Percentiles rank a stretch among this genome's conserved stretches.
phyloP scores from a whole-genome alignment of 2,113 vertebrate species.

The Mesitornis unicolor region DNA sequence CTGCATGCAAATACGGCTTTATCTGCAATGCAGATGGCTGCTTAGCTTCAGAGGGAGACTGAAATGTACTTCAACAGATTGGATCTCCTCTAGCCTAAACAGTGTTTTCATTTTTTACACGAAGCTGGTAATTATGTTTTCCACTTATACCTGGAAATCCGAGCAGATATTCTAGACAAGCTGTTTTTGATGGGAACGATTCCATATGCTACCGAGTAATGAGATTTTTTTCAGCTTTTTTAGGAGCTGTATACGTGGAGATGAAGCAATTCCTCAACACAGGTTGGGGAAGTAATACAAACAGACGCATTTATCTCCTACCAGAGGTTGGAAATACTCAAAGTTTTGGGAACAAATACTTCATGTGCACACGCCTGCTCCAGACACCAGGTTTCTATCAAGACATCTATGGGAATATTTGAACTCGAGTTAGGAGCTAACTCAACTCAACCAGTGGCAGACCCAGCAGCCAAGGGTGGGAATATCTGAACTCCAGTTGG shows the following conservation, averaged over 20 bases:
- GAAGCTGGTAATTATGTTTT: neutral
- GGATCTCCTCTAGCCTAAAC: neutral
- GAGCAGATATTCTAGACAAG: neutral
- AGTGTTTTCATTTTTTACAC: neutral
- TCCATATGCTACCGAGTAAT: neutral
- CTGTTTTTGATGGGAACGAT: neutral
- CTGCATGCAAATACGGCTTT: neutral
- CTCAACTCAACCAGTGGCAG: neutral
- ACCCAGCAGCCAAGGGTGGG: neutral
- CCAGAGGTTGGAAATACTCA: neutral
- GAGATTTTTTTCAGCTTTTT: neutral
- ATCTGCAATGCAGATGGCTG: conserved; percentile 33
- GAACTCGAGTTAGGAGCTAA: too few relatives aligned
- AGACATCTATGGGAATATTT: too few relatives aligned
- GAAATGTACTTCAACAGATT: neutral
- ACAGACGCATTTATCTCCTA: fast-evolving
- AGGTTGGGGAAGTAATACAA: fast-evolving
- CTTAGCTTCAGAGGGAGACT: neutral
- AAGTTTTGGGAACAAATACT: neutral
- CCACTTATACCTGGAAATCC: neutral
- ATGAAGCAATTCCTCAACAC: fast-evolving
- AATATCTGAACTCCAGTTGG: too few relatives aligned
- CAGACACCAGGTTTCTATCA: neutral
- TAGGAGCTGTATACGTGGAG: neutral
- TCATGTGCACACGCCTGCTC: fast-evolving